These are phyloP conservation scores for Pelecanus crispus DNA, from an alignment of 2,113 vertebrate genomes.

Conservation along the genomic window DNA sequence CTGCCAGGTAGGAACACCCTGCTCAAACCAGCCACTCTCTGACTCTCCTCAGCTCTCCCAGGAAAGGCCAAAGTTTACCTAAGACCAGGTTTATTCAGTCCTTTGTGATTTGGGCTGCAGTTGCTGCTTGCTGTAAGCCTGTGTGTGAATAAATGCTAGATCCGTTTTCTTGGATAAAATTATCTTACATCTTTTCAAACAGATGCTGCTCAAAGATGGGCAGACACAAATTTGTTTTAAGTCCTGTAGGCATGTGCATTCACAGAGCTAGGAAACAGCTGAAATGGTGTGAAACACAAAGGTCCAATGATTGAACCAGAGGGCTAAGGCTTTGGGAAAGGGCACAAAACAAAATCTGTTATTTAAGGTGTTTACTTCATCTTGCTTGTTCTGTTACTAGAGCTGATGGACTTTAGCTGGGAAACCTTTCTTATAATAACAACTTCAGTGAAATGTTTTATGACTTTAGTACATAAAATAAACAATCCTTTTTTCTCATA, in stretches of 20 bases:
- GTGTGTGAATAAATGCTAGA: neutral
- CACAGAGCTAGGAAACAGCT: neutral
- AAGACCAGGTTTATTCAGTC: neutral
- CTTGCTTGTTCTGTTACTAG: neutral
- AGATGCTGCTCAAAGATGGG: neutral
- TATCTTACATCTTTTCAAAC: neutral
- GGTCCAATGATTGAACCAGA: neutral
- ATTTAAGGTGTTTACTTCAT: neutral
- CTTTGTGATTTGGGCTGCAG: neutral
- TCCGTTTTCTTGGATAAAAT: neutral
- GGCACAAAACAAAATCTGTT: neutral
- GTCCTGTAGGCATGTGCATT: fast-evolving
- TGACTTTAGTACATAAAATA: neutral
- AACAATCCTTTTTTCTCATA: neutral
- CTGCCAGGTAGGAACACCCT: neutral
- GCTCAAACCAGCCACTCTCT: too few species aligned
- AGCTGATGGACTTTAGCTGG: neutral
- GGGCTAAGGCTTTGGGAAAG: neutral
- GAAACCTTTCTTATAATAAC: neutral
- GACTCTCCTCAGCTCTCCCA: neutral
- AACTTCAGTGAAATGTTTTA: neutral
- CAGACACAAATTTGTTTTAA: neutral
- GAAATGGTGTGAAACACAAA: neutral
- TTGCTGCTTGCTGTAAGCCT: neutral
- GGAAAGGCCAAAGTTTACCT: neutral